phyloP scores from a whole-genome alignment of 2,797 vertebrate species.

The Capromys pilorides region DNA sequence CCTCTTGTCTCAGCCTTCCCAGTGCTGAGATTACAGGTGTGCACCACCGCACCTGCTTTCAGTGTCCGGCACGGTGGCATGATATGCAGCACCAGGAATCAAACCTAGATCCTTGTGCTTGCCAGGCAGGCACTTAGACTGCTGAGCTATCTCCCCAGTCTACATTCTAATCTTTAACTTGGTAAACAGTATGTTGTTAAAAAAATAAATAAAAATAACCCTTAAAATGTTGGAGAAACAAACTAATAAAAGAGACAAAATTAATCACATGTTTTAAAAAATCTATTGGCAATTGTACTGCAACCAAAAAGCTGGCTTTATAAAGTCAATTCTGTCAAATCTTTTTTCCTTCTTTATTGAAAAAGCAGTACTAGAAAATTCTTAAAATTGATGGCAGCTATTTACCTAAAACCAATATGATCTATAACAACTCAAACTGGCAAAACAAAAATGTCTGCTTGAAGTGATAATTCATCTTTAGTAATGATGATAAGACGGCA shows the following conservation, averaged over 20 bases:
- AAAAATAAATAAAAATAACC: not conserved
- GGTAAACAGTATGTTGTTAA: not conserved
- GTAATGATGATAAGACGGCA: not conserved
- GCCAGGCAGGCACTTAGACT: no score
- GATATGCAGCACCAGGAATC: no score
- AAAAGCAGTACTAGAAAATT: not conserved
- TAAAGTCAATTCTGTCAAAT: not conserved
- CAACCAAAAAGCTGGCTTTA: not conserved
- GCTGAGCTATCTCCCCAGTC: no score
- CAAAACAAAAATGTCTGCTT: not conserved
- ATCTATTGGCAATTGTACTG: not conserved
- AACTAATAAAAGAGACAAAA: not conserved
- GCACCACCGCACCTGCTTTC: no score
- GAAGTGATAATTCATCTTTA: not conserved
- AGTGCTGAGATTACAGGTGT: no score
- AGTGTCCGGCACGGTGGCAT: no score
- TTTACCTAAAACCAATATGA: not conserved
- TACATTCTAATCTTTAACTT: not conserved
- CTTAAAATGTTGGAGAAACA: not conserved
- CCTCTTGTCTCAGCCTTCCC: no score
- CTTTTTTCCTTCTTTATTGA: not conserved
- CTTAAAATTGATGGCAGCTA: not conserved
- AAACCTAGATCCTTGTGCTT: no score
- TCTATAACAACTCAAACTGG: not conserved
- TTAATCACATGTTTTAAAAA: conserved; percentile 10